Evolutionary conservation across 2,888 invertebrate species (phyloP).

Genomic region (Chaetogeoica ovagalla): DNA sequence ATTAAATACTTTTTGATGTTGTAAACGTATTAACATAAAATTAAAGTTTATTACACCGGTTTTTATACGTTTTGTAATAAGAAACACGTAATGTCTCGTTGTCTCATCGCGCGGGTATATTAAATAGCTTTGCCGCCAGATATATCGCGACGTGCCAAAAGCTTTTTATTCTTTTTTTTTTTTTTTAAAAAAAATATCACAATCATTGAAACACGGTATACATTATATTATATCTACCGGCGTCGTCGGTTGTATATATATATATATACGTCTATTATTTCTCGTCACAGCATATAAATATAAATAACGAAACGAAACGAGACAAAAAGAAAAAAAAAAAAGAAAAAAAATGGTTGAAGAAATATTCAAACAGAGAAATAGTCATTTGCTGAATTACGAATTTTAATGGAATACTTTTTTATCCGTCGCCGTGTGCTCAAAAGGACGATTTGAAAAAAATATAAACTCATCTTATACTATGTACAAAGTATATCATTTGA

Average conservation of each 20-base stretch:
- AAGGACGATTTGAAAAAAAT: too few relatives aligned
- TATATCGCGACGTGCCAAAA: neutral
- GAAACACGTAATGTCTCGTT: constrained; percentile 3
- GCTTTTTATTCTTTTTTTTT: too few relatives aligned
- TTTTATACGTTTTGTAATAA: constrained; percentile 1
- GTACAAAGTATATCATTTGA: too few relatives aligned
- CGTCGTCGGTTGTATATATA: neutral
- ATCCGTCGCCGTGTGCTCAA: too few relatives aligned
- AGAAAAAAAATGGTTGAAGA: neutral
- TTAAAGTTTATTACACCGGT: neutral
- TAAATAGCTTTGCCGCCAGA: neutral
- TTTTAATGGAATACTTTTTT: constrained; percentile 8
- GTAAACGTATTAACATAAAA: constrained; percentile 18
- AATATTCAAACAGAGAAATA: neutral
- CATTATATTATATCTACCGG: constrained; percentile 15
- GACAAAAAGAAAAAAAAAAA: neutral
- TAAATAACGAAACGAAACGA: neutral
- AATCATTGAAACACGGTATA: constrained; percentile 8
- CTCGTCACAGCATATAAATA: neutral
- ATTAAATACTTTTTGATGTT: neutral
- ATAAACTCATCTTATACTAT: too few relatives aligned
- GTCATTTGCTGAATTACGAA: constrained; percentile 3
- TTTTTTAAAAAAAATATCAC: neutral
- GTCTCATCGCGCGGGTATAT: neutral
- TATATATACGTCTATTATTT: too few relatives aligned